Evolutionary conservation across 2,797 vertebrate species (phyloP).

Genomic region (Lates japonicus): DNA sequence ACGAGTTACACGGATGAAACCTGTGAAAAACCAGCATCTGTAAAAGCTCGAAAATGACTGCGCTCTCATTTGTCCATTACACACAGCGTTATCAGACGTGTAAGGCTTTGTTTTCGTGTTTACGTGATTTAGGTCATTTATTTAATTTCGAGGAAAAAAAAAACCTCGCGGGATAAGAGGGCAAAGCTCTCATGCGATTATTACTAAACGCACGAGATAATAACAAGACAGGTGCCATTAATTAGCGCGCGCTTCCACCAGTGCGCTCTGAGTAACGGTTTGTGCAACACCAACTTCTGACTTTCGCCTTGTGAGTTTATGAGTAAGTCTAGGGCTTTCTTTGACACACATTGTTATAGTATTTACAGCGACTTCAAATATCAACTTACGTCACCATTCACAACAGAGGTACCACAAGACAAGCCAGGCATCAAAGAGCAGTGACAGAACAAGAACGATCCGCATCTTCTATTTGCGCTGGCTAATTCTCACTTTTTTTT

Average conservation of each 20-base stretch:
- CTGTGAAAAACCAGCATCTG: no score
- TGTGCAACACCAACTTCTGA: background rate
- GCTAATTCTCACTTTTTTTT: conserved; percentile 35
- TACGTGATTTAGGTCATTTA: background rate
- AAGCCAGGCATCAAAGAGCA: conserved; percentile 77
- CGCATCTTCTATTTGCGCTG: conserved; percentile 67
- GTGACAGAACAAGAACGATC: conserved; percentile 72
- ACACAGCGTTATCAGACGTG: background rate
- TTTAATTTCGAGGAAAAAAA: background rate
- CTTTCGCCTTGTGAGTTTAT: background rate
- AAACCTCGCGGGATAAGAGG: no score
- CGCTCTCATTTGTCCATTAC: background rate
- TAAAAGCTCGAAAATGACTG: background rate
- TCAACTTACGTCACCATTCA: conserved; percentile 87
- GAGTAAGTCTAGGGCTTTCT: background rate
- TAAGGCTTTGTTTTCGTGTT: background rate
- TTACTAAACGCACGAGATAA: background rate
- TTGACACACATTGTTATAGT: background rate
- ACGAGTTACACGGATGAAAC: background rate
- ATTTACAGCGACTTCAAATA: background rate
- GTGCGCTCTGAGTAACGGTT: background rate
- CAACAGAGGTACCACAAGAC: conserved; percentile 76
- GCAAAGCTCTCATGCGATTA: background rate
- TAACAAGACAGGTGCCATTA: background rate
- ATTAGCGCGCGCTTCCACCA: background rate